Base-by-base conservation (phyloP, 2,113 vertebrate species). In the Hippoglossus stenolepis region DNA sequence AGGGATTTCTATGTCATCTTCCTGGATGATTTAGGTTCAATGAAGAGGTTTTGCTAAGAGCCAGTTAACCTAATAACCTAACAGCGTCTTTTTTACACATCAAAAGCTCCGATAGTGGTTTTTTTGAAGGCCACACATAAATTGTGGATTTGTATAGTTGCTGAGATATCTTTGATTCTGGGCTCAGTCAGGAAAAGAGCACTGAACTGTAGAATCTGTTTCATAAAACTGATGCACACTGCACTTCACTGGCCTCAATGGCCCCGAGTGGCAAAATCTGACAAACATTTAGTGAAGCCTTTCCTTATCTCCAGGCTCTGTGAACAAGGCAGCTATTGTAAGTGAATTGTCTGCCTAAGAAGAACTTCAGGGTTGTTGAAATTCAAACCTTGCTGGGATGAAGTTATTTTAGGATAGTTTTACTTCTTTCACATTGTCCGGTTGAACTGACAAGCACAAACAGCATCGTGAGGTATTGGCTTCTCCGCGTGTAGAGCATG, bases 271-370 rank as follows among this genome's bases (percentile, higher is more conserved):
- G 47, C 35, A 75, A 75, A 72, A 78, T 62, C 17, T 84, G 77
- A 69, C 80, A 80, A 76, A 74, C 1, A 35, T 69, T 80, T 38
- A 85, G 43, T 75, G 71, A 65, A 73, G 60, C 69, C n/a, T 82
- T 66, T 77, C 70, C 58, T 71, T 40, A 54, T 82, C 53, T 59
- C 21, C 10, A 67, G 4, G 38, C 21, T 62, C 14, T 64, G 40
- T 40, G 47, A 62, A 49, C 12, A 43, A 23, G 18, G 8, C 43
- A 28, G 58, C 47, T 4, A 57, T 18, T 47, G 10, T 45, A 45
- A 54, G 40, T 35, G 59, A 71, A 54, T 21, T 62, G 38, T 69
- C 14, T 77, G 67, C 83, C 71, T 60, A 2, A 49, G 24, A 35
- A 56, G 5, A 43, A 49, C 56, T 53, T 65, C 40, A 0, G 3